Base-by-base conservation (phyloP, 2,888 invertebrate species). In the Caenorhabditis doughertyi region DNA sequence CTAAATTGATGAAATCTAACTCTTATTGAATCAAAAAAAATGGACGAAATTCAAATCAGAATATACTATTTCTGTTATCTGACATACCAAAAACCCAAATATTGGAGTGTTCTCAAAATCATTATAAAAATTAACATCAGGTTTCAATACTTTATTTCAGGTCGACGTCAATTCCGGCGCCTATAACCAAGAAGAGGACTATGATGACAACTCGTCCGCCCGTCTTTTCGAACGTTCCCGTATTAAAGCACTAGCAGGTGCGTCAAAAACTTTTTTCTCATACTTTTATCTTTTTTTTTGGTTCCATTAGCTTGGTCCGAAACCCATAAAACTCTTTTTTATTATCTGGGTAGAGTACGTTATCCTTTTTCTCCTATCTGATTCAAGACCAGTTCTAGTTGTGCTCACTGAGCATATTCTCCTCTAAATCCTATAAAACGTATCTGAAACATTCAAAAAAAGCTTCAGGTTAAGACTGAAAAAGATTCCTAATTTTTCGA, bases 161-260 rank as follows among this genome's bases (percentile, higher is more conserved):
- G 79, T 71, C 83, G 79, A 79, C 83, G 83, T 65, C 79, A 79
- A 68, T 74, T 74, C 79, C 27, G 71, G 82, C 74, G 82, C 84
- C 79, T 84, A 85, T 68, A 82, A 47, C 77, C 81, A 89, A 72
- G 88, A 88, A 58, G 98, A 98, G 93, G 97, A 97, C 94, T 98
- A 98, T 94, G 98, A 98, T 94, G 99, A 99, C 94, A 98, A 98
- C 92, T 98, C 97, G 92, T 98, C 98, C 91, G 98, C 99, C 91
- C 95, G 98, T 92, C 95, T 99, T 88, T 99, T 98, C 94, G 99
- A 99, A 94, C 95, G 99, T 93, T 98, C 98, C 92, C 95, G 99
- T 92, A 99, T 99, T 92, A 98, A 98, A 94, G 98, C 98, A 89
- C 94, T 99, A 92, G 98, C 98, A 92, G 98, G 97, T 97, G 90